Conservation (phyloP, 2,888 invertebrate species). For the Drosophila algonquin region DNA sequence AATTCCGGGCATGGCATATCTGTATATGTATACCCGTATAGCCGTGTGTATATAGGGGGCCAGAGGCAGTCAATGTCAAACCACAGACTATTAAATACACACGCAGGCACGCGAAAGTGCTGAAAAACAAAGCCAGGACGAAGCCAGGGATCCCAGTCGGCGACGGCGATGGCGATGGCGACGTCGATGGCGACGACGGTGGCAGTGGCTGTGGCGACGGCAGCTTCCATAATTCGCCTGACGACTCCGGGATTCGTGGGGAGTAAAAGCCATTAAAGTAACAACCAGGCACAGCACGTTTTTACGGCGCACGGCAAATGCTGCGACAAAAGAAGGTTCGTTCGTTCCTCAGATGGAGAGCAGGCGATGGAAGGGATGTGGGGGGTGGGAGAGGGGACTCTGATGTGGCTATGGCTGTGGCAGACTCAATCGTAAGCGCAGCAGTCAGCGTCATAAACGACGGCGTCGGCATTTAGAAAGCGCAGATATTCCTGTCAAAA, state of each 20-base stretch:
- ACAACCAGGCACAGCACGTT: constrained; percentile 78
- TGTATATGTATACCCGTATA: constrained; percentile 6
- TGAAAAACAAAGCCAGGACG: constrained; percentile 71
- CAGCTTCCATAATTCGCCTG: constrained; percentile 78
- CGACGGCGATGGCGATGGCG: constrained; percentile 15
- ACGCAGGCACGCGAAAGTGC: constrained; percentile 78
- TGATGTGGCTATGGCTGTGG: constrained; percentile 11
- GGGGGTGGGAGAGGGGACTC: not conserved
- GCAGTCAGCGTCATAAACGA: constrained; percentile 73
- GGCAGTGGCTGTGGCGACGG: constrained; percentile 31
- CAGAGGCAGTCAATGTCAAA: constrained; percentile 75
- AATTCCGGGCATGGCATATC: constrained; percentile 18
- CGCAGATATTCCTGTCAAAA: constrained; percentile 80
- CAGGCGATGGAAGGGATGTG: constrained; percentile 9
- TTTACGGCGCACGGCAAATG: constrained; percentile 58
- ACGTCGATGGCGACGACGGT: not conserved
- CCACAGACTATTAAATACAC: constrained; percentile 78
- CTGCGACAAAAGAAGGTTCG: constrained; percentile 34
- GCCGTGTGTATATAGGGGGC: constrained; percentile 36
- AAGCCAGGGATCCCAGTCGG: constrained; percentile 25
- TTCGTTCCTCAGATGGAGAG: constrained; percentile 39
- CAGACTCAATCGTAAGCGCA: constrained; percentile 75
- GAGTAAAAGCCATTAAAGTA: constrained; percentile 80
- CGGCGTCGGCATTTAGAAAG: constrained; percentile 79
- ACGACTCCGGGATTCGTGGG: constrained; percentile 74